Base-by-base conservation (phyloP, 2,888 invertebrate genomes). In the Eupsilia transversa region DNA sequence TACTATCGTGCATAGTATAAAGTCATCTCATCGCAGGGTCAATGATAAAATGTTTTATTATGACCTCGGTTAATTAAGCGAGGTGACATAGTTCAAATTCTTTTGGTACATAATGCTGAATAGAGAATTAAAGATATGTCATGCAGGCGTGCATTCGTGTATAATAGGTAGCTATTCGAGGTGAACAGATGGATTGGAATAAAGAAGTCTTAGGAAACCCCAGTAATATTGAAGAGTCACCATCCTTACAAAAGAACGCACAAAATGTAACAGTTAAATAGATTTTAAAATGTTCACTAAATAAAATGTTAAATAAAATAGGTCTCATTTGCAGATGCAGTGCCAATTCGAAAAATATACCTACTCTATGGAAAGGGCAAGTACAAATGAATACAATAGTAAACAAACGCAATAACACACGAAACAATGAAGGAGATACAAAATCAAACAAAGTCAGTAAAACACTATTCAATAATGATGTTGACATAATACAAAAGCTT, bases 31-130 rank as follows among this genome's bases (percentile, higher is more conserved):
- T 20, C 65, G 20, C 64, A 68, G 71, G 77, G 79, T 84, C 84
- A 82, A 63, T 61, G 72, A 70, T 76, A 81, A 81, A 84, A 76
- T 61, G 70, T 71, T 64, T 76, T 65, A 77, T 68, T 56, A 35
- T 71, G 79, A 74, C 82, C 84, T 84, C 82, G 79, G 57, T 60
- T 82, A 72, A 84, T 84, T 84, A 75, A 66, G 61, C 76, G 72
- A 84, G 74, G 84, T 77, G 82, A 84, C 82, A 83, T 75, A 66
- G 65, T 69, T 79, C 68, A 65, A 82, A 74, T 79, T 71, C 71
- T 82, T 77, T 76, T 64, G n/a, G 20, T 30, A 27, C 30, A 60
- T 49, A 61, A 66, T 59, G 14, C n/a, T 57, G 72, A 52, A 76
- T 67, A 23, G 49, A 60, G 41, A 52, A 56, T 57, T 66, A 38